Evolutionary conservation across 1,140 invertebrate genomes (phyloP).

Genomic region (Saxidomus purpurata): DNA sequence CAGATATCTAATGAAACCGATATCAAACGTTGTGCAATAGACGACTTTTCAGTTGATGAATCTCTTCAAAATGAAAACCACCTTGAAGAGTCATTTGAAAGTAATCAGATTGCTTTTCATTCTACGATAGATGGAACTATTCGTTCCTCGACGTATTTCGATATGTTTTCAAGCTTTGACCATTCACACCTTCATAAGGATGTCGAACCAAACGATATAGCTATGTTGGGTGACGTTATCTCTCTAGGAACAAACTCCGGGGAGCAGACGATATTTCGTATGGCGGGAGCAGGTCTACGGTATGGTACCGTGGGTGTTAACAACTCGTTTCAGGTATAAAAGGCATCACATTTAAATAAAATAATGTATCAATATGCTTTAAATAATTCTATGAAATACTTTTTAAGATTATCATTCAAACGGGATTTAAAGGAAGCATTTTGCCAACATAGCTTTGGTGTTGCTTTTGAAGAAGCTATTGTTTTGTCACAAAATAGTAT

Average conservation of each 20-base stretch:
- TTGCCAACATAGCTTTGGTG: too few species aligned
- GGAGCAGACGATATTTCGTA: constrained; percentile 25
- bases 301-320: constrained; percentile 34
- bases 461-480: too few species aligned
- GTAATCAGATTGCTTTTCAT: background rate
- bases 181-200: background rate
- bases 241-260: constrained; percentile 1
- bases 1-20: background rate
- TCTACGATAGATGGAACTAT: background rate
- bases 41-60: background rate
- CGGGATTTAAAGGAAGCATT: too few species aligned
- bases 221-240: constrained; percentile 46
- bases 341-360: too few species aligned
- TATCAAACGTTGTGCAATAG: background rate
- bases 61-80: background rate
- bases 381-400: too few species aligned
- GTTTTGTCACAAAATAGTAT: too few species aligned
- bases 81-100: background rate
- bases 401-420: too few species aligned
- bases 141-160: constrained; percentile 9
- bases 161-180: constrained; percentile 51
- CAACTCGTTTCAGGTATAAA: constrained; percentile 57
- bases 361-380: too few species aligned
- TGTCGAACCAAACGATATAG: constrained; percentile 8
- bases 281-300: constrained; percentile 49